Conservation (phyloP, 1,140 invertebrate genomes). For the Archivesica marissinica region DNA sequence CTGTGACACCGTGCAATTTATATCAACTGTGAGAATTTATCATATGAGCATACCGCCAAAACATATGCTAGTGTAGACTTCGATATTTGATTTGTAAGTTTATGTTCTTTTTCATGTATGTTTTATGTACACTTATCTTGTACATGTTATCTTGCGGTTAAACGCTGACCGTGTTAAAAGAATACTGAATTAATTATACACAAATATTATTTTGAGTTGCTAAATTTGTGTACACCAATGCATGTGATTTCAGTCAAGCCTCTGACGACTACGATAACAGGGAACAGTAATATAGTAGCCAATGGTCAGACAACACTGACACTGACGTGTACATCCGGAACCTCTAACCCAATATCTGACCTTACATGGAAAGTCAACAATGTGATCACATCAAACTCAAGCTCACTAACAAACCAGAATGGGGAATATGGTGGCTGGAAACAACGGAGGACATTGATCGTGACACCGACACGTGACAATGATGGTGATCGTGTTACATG, state of each 20-base stretch:
- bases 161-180: neutral
- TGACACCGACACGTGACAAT: neutral
- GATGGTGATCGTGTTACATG: neutral
- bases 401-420: neutral
- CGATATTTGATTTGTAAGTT: neutral
- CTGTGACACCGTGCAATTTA: no score
- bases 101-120: neutral
- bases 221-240: neutral
- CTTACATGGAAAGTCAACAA: neutral
- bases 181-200: neutral
- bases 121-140: neutral
- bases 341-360: constrained; percentile 3
- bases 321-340: constrained; percentile 1
- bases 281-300: neutral
- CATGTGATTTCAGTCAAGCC: neutral
- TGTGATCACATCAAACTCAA: neutral
- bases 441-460: neutral
- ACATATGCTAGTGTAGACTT: neutral
- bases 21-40: no score
- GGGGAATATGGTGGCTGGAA: neutral
- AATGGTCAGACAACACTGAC: neutral
- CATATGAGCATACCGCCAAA: no score
- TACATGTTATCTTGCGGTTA: neutral
- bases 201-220: neutral
- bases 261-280: neutral